phyloP scores from a whole-genome alignment of 2,113 vertebrate genomes.

The Irena cyanogastra region DNA sequence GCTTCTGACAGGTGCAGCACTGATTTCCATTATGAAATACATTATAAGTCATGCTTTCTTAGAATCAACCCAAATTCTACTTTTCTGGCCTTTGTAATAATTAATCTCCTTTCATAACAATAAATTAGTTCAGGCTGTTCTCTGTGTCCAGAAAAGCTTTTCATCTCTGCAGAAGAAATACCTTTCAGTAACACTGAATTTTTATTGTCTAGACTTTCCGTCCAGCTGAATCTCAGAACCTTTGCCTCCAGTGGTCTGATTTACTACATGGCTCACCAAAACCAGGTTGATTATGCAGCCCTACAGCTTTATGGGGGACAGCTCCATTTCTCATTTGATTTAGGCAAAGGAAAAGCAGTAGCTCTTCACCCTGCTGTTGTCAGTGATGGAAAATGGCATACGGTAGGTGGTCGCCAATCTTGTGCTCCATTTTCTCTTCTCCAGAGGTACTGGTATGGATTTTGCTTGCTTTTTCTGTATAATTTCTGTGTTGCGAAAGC shows the following conservation, averaged over 20 bases:
- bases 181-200: neutral
- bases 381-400: conserved; percentile 89
- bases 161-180: neutral
- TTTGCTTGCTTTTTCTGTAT: neutral
- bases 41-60: neutral
- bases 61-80: neutral
- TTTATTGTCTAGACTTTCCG: conserved; percentile 72
- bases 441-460: neutral
- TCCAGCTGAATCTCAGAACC: conserved; percentile 83
- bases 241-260: conserved; percentile 81
- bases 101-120: neutral
- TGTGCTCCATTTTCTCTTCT: neutral
- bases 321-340: conserved; percentile 82
- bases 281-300: conserved; percentile 83
- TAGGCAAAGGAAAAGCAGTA: conserved; percentile 84
- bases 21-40: neutral
- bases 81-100: neutral
- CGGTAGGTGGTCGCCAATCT: conserved; percentile 62
- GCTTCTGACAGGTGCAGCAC: neutral
- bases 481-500: neutral
- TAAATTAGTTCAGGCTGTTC: neutral
- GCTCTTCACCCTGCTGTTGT: conserved; percentile 71
- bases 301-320: conserved; percentile 79
- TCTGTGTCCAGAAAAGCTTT: neutral
- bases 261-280: conserved; percentile 83